Evolutionary conservation across 2,888 invertebrate species (phyloP).

Genomic region (Acanthosepion esculentum): DNA sequence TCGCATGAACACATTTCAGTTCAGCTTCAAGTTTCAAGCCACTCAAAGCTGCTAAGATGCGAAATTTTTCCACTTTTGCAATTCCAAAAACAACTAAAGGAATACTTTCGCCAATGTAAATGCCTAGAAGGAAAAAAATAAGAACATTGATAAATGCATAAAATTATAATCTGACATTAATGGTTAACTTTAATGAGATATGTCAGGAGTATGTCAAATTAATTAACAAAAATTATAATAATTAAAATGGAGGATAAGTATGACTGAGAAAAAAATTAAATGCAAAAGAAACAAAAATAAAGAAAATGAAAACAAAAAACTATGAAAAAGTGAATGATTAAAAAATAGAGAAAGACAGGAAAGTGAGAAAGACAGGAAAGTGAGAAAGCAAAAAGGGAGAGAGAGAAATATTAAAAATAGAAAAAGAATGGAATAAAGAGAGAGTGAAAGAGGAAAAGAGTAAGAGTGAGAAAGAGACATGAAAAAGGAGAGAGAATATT

Average conservation of each 20-base stretch:
- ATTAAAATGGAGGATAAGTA: neutral
- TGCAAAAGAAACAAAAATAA: neutral
- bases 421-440: too few species aligned
- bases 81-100: constrained; percentile 85
- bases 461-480: neutral
- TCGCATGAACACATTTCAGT: constrained; percentile 92
- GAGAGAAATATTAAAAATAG: neutral
- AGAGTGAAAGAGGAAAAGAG: neutral
- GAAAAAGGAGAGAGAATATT: too few species aligned
- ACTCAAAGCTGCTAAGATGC: constrained; percentile 87
- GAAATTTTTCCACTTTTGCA: constrained; percentile 81
- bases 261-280: neutral
- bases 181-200: too few species aligned
- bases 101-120: constrained; percentile 73
- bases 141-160: neutral
- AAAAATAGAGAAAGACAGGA: neutral
- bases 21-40: constrained; percentile 96
- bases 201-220: too few species aligned
- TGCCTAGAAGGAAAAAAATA: constrained; percentile 61
- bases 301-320: too few species aligned
- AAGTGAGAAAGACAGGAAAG: neutral
- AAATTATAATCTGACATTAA: neutral
- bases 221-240: too few species aligned
- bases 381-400: neutral
- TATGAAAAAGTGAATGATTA: neutral